Percentiles rank a stretch among this genome's conserved stretches.
phyloP scores from a whole-genome alignment of 2,888 invertebrate species.

The Drosophila mulleri region DNA sequence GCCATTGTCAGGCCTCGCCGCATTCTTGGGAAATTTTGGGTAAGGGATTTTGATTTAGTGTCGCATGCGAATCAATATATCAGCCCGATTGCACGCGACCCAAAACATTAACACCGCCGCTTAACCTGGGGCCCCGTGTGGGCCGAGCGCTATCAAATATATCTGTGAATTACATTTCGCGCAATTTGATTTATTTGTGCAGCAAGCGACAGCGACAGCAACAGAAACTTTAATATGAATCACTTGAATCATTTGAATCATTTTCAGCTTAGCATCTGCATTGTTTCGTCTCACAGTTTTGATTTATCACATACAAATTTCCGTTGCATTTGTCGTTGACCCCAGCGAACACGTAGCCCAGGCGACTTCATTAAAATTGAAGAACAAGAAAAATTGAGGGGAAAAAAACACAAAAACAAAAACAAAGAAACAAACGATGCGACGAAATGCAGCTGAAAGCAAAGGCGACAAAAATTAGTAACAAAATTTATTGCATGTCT shows the following conservation, averaged over 20 bases:
- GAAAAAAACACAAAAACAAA: not conserved
- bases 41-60: constrained; percentile 71
- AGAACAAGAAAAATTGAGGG: not conserved
- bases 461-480: constrained; percentile 75
- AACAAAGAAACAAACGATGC: not conserved
- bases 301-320: constrained; percentile 64
- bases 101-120: constrained; percentile 56
- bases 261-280: constrained; percentile 40
- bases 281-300: constrained; percentile 60
- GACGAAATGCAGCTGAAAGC: constrained; percentile 50
- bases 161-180: constrained; percentile 52
- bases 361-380: constrained; percentile 33
- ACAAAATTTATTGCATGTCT: constrained; percentile 71
- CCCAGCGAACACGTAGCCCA: constrained; percentile 1
- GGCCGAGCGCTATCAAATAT: constrained; percentile 20
- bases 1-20: constrained; percentile 48
- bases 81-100: constrained; percentile 70
- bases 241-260: constrained; percentile 73
- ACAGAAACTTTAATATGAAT: constrained; percentile 73
- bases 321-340: constrained; percentile 25
- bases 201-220: constrained; percentile 16
- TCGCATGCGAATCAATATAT: constrained; percentile 70
- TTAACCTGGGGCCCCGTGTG: constrained; percentile 50
- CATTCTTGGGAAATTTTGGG: constrained; percentile 56
- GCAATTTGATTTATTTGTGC: constrained; percentile 65